Base-by-base conservation (phyloP, 2,113 vertebrate species). In the Halichoeres trimaculatus region DNA sequence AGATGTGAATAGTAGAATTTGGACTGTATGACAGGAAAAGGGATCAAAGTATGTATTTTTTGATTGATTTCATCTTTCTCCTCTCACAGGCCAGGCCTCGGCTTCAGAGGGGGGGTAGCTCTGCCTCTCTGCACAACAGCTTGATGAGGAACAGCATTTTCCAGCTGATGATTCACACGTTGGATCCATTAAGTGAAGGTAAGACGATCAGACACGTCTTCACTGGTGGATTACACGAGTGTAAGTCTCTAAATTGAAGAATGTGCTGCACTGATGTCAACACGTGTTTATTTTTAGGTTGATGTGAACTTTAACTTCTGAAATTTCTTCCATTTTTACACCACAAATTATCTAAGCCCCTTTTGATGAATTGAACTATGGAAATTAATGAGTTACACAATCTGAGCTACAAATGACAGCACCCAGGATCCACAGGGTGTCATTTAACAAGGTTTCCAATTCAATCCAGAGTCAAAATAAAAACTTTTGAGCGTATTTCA, bases 121-220 rank as follows among this genome's bases (percentile, higher is more conserved):
- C 97, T 0, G 97, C 97, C 40, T 99, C 97, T 48, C 94, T 99
- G 65, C 97, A 99, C 93, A 99, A 99, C 93, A 98, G 96, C 57
- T 90, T 98, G 77, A 99, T 98, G 97, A 96, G 97, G 86, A 99
- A 98, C 80, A 99, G 97, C 91, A 99, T 99, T 90, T 99, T 99
- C 85, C 97, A 99, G 86, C 95, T 99, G 74, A 99, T 99, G 97
- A 99, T 99, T 89, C 96, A 99, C 86, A 99, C 97, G 0, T 91
- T 99, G 60, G 97, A 99, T 83, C 97, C 97, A 7, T 95, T 99
- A 65, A 94, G 92, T 75, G 93, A 94, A 94, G 93, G 93, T 94
- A 91, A 82, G 76, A 26, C n/a, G 3, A 34, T 57, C 56, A 36
- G 35, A 62, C 52, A 43, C 4, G n/a, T 61, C 60, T 35, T 23